Percentiles rank a stretch among this genome's conserved stretches.
Evolutionary conservation across 2,888 invertebrate species (phyloP).

Genomic region (Orthonevra nobilis): DNA sequence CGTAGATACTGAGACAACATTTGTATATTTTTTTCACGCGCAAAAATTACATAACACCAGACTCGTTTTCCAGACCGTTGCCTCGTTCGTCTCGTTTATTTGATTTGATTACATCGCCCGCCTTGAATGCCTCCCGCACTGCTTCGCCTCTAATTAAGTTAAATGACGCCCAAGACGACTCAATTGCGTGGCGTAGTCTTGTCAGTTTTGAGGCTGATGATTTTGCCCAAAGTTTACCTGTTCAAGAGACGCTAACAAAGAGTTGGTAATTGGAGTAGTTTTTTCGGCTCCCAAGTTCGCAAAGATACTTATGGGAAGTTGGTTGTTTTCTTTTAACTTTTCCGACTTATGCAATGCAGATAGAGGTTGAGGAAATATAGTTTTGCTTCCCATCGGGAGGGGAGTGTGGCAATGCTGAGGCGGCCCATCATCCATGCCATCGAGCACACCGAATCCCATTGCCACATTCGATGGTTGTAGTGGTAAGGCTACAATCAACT

Average conservation of each 20-base stretch:
- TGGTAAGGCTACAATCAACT: too few species aligned
- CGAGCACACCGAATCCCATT: constrained; percentile 9
- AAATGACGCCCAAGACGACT: constrained; percentile 46
- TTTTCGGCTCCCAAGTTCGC: constrained; percentile 11
- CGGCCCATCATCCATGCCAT: constrained; percentile 51
- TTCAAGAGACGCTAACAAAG: too few species aligned
- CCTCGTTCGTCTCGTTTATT: constrained; percentile 48
- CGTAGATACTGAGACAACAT: too few species aligned
- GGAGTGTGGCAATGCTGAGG: constrained; percentile 25
- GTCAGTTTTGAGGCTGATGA: background rate
- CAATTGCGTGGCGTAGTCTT: constrained; percentile 16
- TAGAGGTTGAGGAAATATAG: constrained; percentile 9
- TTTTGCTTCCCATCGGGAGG: constrained; percentile 15
- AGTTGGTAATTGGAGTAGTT: constrained; percentile 17
- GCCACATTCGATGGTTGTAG: constrained; percentile 4
- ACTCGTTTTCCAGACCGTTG: constrained; percentile 57
- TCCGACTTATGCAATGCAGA: constrained; percentile 15
- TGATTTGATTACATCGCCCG: constrained; percentile 59
- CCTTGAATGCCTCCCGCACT: background rate
- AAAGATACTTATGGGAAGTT: background rate
- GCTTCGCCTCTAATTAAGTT: constrained; percentile 39
- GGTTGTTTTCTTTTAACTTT: constrained; percentile 18
- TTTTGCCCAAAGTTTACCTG: constrained; percentile 27
- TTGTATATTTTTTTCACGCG: too few species aligned
- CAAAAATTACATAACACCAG: constrained; percentile 25